Base-by-base conservation (phyloP, 2,888 invertebrate species). In the Lysandra coridon region DNA sequence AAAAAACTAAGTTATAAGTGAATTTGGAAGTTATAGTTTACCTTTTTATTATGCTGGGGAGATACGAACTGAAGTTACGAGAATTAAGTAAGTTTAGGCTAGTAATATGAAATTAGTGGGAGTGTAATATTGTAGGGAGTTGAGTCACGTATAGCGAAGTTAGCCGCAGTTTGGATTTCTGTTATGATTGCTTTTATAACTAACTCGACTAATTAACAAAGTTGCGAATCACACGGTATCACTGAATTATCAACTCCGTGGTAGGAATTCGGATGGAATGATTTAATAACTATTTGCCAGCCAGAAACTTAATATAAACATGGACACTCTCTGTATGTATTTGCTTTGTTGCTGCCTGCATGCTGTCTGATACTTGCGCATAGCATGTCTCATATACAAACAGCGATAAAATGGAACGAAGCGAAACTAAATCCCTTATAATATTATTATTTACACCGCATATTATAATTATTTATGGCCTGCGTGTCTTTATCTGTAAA, bases 161-260 rank as follows among this genome's bases (percentile, higher is more conserved):
- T 75, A 53, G 76, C 76, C 76, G 64, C 75, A 49, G 62, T 74
- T 79, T 33, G 64, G 75, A 75, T 79, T 79, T 79, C 62, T 75
- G 75, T 79, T 79, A 79, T 75, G 75, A 76, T 79, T 64, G 75
- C 79, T 75, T 79, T 79, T 79, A 79, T 79, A 75, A 79, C 49
- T 30, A 75, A 79, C 75, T 77, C 69, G 69, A 77, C 57, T 79
- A 79, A 79, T 77, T 57, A 77, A 73, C 77, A 40, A 77, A 73
- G 77, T 76, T 77, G 30, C 77, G 77, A 62, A 76, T 73, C 73
- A 73, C 57, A 33, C 40, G 17, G n/a, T 57, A 78, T 73, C 40
- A 78, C 33, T 60, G 73, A 74, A 79, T 79, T 73, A 74, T 74
- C 73, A 60, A 49, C 33, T 30, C 30, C 76, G 76, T 57, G 76